phyloP scores from a whole-genome alignment of 2,888 invertebrate species.

The Galeopsomyia nigrocyanea region DNA sequence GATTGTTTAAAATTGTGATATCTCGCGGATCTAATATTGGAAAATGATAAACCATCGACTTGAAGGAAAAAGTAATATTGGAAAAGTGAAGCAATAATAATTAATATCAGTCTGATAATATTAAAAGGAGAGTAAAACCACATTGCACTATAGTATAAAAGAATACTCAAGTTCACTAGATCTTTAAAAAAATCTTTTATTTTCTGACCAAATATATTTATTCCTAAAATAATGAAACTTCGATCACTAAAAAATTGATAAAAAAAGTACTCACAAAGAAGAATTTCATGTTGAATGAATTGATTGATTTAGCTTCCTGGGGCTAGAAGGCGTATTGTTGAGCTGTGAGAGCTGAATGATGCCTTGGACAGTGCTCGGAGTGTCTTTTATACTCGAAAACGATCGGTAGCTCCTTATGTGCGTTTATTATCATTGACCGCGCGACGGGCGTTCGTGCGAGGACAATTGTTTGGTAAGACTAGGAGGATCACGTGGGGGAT shows the following conservation, averaged over 20 bases:
- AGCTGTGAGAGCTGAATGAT: conserved; percentile 42
- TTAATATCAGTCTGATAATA: too few species aligned
- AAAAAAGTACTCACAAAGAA: conserved; percentile 36
- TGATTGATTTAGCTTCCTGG: not conserved
- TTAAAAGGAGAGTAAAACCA: too few species aligned
- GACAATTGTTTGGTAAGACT: conserved; percentile 36
- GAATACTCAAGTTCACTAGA: too few species aligned
- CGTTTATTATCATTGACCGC: conserved; percentile 16
- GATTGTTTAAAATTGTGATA: too few species aligned
- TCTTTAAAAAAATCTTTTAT: too few species aligned
- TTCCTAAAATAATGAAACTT: too few species aligned
- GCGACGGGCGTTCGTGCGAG: conserved; percentile 32
- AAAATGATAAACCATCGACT: too few species aligned
- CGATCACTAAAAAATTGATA: not conserved
- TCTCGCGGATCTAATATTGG: too few species aligned
- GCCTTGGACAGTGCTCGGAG: conserved; percentile 14
- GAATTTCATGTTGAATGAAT: conserved; percentile 43
- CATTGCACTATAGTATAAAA: too few species aligned
- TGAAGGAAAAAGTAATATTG: too few species aligned
- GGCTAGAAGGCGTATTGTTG: conserved; percentile 5
- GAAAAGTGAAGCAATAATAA: too few species aligned
- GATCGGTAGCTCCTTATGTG: not conserved
- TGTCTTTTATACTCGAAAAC: conserved; percentile 36
- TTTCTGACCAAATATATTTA: too few species aligned
- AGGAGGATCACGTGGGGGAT: conserved; percentile 13